Conservation (phyloP, 1,140 invertebrate genomes). For the Zaprionus davidi region DNA sequence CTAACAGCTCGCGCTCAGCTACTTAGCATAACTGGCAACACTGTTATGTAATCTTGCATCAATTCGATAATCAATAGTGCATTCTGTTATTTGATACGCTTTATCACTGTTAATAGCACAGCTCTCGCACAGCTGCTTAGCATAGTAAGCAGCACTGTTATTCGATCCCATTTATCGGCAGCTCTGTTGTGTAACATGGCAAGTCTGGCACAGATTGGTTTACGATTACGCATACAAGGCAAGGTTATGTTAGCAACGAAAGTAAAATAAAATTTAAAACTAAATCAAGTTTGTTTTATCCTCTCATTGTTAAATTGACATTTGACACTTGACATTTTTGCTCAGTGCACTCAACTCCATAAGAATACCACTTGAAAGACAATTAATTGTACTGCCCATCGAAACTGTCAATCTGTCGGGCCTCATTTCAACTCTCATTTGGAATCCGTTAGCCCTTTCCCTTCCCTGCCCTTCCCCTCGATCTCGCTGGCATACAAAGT, state of each 20-base stretch:
- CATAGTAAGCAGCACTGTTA: not conserved
- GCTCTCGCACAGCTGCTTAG: not conserved
- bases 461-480: not conserved
- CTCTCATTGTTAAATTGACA: not conserved
- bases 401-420: not conserved
- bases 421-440: not conserved
- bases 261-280: too few relatives aligned
- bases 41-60: not conserved
- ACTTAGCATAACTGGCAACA: not conserved
- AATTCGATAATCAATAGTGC: not conserved
- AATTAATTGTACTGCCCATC: not conserved
- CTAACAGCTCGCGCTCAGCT: not conserved
- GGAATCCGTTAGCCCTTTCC: not conserved
- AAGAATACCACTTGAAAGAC: not conserved
- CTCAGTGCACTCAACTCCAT: not conserved
- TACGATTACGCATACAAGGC: too few relatives aligned
- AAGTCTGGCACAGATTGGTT: too few relatives aligned
- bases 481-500: slow-evolving; percentile 3
- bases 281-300: not conserved
- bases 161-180: not conserved
- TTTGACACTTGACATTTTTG: not conserved
- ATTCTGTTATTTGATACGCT: not conserved
- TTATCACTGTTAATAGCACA: not conserved
- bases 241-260: too few relatives aligned
- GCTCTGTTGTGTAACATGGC: too few relatives aligned